Base-by-base conservation (phyloP, 2,113 vertebrate genomes). In the Fukomys damarensis region DNA sequence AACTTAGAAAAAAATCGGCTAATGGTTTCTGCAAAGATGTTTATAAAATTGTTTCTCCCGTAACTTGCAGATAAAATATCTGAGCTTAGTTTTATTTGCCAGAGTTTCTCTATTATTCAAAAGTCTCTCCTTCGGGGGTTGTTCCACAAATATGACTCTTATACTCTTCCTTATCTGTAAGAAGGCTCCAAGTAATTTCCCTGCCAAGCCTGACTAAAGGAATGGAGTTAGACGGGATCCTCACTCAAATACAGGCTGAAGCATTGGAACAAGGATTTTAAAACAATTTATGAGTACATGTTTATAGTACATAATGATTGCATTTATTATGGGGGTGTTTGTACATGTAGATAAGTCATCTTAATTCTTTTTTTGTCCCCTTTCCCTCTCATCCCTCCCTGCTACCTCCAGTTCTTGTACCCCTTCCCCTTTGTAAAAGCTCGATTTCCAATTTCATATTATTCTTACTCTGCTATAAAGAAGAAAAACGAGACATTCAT, bases 81-180 rank as follows among this genome's bases (percentile, higher is more conserved):
- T 81, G n/a, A 72, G 26, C 43, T 66, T 56, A 49, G 32, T 74
- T 91, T 86, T 81, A 74, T 32, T 14, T 66, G 41, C 41, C 76
- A 41, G 59, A 65, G 8, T n/a, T n/a, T 95, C 77, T 70, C 74
- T 86, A 6, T 70, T 72, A 49, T 49, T 93, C 35, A 82, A 35
- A 94, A 35, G 8, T 7, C 12, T 61, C 26, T 77, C 79, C 7
- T 89, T 84, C 77, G 24, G 26, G 14, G 24, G 52, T 28, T 77
- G 6, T 59, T 72, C 38, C n/a, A 63, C 30, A 92, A 10, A 63
- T 35, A n/a, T 80, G 6, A 70, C 35, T 38, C 17, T 35, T 22
- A 17, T 0, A 17, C 3, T 58, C 5, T 26, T 8, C 4, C 8
- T 4, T 30, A 24, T 12, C 8, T 58, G 12, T 5, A 63, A 77